Conservation (phyloP, 2,797 vertebrate species). For the Picus viridis region DNA sequence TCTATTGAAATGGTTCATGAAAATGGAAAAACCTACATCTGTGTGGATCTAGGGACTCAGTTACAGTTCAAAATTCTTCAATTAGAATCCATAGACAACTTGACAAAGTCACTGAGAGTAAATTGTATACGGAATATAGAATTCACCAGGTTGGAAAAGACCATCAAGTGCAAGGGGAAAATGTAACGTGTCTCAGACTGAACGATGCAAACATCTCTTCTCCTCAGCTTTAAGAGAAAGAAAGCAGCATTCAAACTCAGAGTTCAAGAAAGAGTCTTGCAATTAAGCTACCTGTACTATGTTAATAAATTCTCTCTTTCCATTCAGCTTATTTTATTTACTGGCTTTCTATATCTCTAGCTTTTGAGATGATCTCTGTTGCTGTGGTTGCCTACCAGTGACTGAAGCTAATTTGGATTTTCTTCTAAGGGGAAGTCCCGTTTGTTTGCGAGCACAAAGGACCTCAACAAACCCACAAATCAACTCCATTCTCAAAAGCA, state of each 20-base stretch:
- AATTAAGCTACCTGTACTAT: not conserved
- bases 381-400: not conserved
- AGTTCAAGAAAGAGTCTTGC: not conserved
- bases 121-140: no score
- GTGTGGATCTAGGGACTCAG: not conserved
- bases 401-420: not conserved
- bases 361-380: not conserved
- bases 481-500: not conserved
- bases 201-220: not conserved
- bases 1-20: not conserved
- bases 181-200: fast-evolving
- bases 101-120: not conserved
- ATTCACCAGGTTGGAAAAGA: no score
- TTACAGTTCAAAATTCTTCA: not conserved
- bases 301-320: not conserved
- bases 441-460: not conserved
- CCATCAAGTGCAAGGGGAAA: not conserved
- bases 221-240: not conserved
- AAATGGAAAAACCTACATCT: not conserved
- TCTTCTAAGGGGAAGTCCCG: not conserved
- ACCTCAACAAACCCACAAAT: not conserved
- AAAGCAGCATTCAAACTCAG: not conserved
- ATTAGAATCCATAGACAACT: not conserved
- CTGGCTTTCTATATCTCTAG: not conserved
- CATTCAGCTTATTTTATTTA: not conserved